Conservation (phyloP, 2,113 vertebrate genomes). For the Cochlearius cochlearius region DNA sequence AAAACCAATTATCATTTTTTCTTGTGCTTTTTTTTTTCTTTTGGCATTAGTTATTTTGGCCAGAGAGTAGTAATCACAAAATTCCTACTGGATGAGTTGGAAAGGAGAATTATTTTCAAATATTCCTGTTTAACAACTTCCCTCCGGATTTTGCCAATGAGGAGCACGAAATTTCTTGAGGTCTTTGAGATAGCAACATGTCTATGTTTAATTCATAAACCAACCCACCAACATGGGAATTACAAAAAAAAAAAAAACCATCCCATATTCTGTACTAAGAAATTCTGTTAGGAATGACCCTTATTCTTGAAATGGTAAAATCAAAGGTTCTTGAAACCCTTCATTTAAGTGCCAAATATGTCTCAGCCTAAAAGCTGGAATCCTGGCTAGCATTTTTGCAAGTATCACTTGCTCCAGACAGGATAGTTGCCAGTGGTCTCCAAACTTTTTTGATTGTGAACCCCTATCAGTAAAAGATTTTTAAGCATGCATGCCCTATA, state of each 20-base stretch:
- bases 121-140: neutral
- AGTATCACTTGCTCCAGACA: neutral
- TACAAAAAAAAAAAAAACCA: neutral
- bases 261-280: neutral
- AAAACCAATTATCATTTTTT: neutral
- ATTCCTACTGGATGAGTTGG: neutral
- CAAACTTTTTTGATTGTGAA: neutral
- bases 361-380: neutral
- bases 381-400: neutral
- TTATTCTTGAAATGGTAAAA: neutral
- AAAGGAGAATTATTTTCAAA: neutral
- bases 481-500: neutral
- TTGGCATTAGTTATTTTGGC: neutral
- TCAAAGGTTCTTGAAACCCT: neutral
- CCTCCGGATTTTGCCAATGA: neutral
- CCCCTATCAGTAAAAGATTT: neutral
- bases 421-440: neutral
- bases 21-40: fast-evolving
- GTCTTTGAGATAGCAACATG: neutral
- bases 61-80: neutral
- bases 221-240: neutral
- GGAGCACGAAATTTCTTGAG: neutral
- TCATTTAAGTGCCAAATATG: neutral
- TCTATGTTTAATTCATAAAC: neutral
- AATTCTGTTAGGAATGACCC: neutral